Conservation (phyloP, 2,888 invertebrate species). For the Nezara viridula region DNA sequence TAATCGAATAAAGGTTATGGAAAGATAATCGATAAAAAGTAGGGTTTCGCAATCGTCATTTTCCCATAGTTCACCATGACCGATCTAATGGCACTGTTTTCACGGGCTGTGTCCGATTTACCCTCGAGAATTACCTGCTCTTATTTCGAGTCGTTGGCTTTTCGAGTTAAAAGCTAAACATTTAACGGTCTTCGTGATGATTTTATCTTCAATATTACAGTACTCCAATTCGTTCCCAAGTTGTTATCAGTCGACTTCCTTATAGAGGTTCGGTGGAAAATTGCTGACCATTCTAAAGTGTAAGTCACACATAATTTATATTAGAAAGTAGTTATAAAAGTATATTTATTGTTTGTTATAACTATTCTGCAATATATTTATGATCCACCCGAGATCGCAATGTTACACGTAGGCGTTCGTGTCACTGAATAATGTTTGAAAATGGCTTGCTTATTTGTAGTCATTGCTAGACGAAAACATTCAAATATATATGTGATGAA, state of each 20-base stretch:
- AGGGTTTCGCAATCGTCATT: neutral
- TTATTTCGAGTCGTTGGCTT: neutral
- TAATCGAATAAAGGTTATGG: neutral
- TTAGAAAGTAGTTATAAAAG: too few relatives aligned
- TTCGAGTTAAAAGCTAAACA: neutral
- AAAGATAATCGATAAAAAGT: neutral
- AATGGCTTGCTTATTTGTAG: neutral
- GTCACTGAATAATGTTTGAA: constrained; percentile 18
- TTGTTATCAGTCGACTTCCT: neutral
- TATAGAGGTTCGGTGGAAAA: neutral
- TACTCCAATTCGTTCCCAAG: neutral
- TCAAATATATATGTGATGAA: neutral
- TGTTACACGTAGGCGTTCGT: neutral
- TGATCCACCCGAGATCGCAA: neutral
- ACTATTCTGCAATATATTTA: neutral
- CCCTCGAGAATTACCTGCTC: neutral
- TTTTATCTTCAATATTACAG: neutral
- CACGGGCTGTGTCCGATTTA: neutral
- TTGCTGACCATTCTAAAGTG: neutral
- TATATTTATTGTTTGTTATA: too few relatives aligned
- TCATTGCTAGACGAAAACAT: neutral
- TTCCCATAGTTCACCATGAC: neutral
- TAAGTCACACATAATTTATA: too few relatives aligned
- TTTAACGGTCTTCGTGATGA: neutral
- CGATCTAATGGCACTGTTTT: neutral